Conservation (phyloP, 2,113 vertebrate species). For the Talpa occidentalis region DNA sequence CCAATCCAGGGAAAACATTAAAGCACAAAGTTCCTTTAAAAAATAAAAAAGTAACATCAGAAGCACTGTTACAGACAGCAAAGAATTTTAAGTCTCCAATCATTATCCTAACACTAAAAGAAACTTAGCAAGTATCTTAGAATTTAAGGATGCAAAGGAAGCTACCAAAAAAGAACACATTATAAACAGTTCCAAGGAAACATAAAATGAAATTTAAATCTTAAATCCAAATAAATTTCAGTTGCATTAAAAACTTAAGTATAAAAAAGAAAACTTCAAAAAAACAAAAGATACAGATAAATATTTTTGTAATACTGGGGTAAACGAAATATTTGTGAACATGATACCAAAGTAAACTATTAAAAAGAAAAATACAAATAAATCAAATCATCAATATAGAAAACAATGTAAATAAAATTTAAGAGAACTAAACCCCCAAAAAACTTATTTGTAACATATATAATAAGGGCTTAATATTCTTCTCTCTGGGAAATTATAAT, state of each 20-base stretch:
- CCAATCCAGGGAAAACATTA: slow-evolving; percentile 98
- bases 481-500: slow-evolving; percentile 12
- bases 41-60: slow-evolving; percentile 66
- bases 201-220: not conserved
- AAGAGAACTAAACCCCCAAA: slow-evolving; percentile 23
- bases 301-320: not conserved
- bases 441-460: not conserved
- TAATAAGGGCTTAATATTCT: not conserved
- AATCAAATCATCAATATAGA: not conserved
- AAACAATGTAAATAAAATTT: slow-evolving; percentile 41
- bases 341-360: slow-evolving; percentile 8
- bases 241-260: slow-evolving; percentile 45
- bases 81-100: slow-evolving; percentile 32
- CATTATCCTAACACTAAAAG: not conserved
- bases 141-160: not conserved
- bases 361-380: not conserved
- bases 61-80: not conserved
- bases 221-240: slow-evolving; percentile 47
- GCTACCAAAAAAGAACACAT: not conserved
- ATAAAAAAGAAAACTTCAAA: slow-evolving; percentile 42
- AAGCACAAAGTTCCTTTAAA: slow-evolving; percentile 91
- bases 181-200: slow-evolving; percentile 7
- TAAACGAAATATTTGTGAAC: slow-evolving; percentile 1
- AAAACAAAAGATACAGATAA: not conserved
- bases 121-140: slow-evolving; percentile 17